phyloP scores from a whole-genome alignment of 2,113 vertebrate genomes.

The Poeciliopsis turrubarensis region DNA sequence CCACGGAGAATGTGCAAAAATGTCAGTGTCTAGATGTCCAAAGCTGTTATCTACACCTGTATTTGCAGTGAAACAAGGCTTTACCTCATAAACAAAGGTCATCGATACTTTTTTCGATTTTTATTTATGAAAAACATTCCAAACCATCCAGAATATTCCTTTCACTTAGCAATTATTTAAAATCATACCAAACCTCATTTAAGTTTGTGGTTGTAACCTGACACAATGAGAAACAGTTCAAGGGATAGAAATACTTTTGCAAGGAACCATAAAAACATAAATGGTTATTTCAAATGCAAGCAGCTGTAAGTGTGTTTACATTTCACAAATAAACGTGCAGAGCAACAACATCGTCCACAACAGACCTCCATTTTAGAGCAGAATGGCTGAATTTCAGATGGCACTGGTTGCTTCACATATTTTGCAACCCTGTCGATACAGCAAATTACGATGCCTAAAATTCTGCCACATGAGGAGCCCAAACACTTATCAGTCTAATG shows the following conservation, averaged over 20 bases:
- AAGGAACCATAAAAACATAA: not conserved
- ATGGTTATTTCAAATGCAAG: constrained; percentile 14
- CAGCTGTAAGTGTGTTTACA: not conserved
- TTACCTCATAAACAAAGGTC: not conserved
- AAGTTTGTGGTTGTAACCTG: not conserved
- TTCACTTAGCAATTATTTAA: not conserved
- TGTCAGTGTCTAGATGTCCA: not conserved
- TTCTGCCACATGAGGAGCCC: constrained; percentile 66
- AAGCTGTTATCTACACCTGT: not conserved
- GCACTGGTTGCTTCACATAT: constrained; percentile 51
- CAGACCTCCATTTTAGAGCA: constrained; percentile 55
- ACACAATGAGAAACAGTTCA: not conserved
- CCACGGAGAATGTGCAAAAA: not conserved
- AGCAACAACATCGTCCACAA: constrained; percentile 38
- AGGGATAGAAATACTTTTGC: not conserved
- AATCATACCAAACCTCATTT: not conserved
- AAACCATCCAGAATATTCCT: not conserved
- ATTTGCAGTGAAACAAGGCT: not conserved
- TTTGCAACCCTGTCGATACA: constrained; percentile 66
- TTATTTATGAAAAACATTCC: not conserved
- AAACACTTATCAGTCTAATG: constrained; percentile 74
- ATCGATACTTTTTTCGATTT: not conserved
- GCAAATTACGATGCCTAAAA: constrained; percentile 66
- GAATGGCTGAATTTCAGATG: constrained; percentile 61
- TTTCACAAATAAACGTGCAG: constrained; percentile 34